Evolutionary conservation across 2,888 invertebrate species (phyloP), one percentile per base, ranked within the genome.

Genomic region (Amiota mariae): DNA sequence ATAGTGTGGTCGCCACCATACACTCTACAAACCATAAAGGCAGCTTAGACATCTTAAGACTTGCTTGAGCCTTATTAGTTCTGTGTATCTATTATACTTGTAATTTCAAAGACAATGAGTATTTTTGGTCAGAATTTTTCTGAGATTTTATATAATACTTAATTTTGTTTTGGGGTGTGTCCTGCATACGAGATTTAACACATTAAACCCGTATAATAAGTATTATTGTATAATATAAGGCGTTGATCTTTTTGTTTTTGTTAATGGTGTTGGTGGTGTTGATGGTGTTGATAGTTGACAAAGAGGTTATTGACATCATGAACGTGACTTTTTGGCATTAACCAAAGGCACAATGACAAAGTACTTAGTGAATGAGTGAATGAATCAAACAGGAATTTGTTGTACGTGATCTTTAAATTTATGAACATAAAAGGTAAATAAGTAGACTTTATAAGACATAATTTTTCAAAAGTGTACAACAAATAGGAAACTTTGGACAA

Each of bases 251-350:
- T 59, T 48, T 66, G 10, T 47, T 66, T 36, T 36, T 11, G 11
- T 12, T 10, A 11, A 8, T 63, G 63, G 13, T 24, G 10, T 24
- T 63, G 46, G 3, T 63, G 63, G 12, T 46, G 63, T 20, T 47
- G 10, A 11, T 48, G 15, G 12, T 66, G 66, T 59, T 36, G 6
- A 4, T 36, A 8, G 36, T 36, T 20, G 49, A 2, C 66, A 66
- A 36, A 15, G 48, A 66, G 66, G 66, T 47, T 48, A 48, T 66
- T 66, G 66, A 66, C 66, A 18, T 20, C n/a, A 20, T 49, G 48
- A 66, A 66, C 66, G 66, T 66, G 48, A 66, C 66, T 48, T 66
- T 66, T 64, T 64, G 47, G 36, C 8, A 47, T 48, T 48, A 15
- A 8, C 0, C 48, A 66, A 49, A 48, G 11, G 15, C n/a, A 66